Evolutionary conservation across 2,113 vertebrate species (phyloP), one percentile per base, ranked within the genome.

Genomic region (Shinisaurus crocodilurus): DNA sequence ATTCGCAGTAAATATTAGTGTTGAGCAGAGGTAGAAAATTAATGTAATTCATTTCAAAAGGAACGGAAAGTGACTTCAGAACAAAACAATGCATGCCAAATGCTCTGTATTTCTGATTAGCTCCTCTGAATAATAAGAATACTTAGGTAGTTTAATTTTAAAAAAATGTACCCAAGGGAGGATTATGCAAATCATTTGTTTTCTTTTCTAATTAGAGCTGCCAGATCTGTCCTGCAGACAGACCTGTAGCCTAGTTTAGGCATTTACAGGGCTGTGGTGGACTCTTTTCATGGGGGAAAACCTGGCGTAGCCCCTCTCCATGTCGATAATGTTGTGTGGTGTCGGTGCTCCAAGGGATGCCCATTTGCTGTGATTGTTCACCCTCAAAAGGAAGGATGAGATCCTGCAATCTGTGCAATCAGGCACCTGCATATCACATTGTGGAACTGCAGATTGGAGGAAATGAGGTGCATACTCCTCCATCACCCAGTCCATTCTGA

Each of bases 1-100:
- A 95, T 95, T 92, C 93, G 83, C 43, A 92, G 92, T 94, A 96
- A 94, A 96, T 96, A 95, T 89, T 95, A 96, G 94, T 82, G 40
- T 69, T 63, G 54, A 77, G 45, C 60, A 85, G 90, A 90, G 89
- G 88, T 92, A 81, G 82, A 50, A 91, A 92, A 95, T 94, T 89
- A 94, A 93, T 91, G 85, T 94, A 94, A 91, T 82, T 94, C 83
- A 90, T 85, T 92, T 89, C 34, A 82, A 50, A 95, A 92, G 93
- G 88, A 90, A 95, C 15, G 40, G 82, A 87, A 94, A 92, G 69
- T 57, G 45, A 48, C 76, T 94, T 93, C 89, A 90, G 16, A 91
- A 91, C 93, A 89, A 83, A 93, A 70, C 79, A 23, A 40, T 90
- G 86, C 3, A 60, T 74, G 48, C 12, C 77, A 92, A 93, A 91